These are phyloP conservation scores for Tinea pellionella DNA, from an alignment of 2,888 invertebrate genomes.

Conservation along the genomic window DNA sequence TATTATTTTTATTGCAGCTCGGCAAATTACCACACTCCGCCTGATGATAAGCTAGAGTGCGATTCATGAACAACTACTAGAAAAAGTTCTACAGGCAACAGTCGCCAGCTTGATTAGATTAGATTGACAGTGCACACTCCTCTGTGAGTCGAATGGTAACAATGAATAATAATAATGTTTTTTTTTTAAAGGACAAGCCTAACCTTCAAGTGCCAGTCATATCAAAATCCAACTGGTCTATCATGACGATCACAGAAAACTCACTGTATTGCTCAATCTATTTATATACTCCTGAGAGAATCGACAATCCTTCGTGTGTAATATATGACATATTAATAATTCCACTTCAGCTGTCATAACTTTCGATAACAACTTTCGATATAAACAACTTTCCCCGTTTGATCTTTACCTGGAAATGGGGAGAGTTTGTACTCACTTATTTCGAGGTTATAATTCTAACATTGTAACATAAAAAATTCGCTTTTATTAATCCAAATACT, in stretches of 20 bases:
- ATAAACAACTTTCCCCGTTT: conserved; percentile 1
- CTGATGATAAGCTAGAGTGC: no score
- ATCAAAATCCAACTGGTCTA: no score
- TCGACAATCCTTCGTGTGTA: not conserved
- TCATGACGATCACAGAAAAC: not conserved
- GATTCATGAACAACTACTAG: no score
- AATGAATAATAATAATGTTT: no score
- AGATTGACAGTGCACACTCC: no score
- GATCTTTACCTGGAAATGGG: not conserved
- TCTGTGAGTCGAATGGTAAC: no score
- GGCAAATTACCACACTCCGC: no score
- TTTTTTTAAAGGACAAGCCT: no score
- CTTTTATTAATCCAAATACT: not conserved
- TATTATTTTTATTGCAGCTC: no score
- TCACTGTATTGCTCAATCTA: not conserved
- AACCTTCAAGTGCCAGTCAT: no score
- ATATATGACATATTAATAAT: conserved; percentile 8
- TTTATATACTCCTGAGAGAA: not conserved
- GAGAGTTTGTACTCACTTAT: not conserved
- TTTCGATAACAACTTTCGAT: conserved; percentile 9
- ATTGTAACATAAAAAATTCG: not conserved
- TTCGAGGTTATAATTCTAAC: not conserved
- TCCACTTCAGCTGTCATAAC: conserved; percentile 4
- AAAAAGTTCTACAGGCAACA: no score
- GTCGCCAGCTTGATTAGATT: no score